Evolutionary conservation across 2,797 vertebrate species (phyloP).

Genomic region (Menidia menidia): DNA sequence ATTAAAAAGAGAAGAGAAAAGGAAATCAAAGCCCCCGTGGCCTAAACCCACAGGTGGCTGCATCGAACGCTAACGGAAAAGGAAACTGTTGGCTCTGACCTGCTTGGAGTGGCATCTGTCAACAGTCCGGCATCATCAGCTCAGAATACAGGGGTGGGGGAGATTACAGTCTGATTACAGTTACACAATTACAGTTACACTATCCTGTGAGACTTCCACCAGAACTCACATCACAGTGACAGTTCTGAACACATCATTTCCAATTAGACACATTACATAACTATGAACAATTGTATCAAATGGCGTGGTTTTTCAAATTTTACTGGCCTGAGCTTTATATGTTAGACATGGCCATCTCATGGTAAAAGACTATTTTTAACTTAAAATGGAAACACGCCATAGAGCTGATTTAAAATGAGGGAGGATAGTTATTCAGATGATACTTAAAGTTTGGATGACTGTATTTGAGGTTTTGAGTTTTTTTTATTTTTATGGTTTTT

Average conservation of each 20-base stretch:
- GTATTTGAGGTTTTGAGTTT: no score
- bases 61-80: constrained; percentile 23
- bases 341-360: not conserved
- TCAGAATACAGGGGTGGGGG: not conserved
- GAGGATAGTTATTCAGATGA: no score
- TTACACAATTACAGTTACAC: no score
- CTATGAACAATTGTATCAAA: not conserved
- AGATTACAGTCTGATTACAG: no score
- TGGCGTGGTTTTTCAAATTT: not conserved
- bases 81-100: constrained; percentile 21
- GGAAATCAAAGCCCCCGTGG: constrained; percentile 17
- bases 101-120: constrained; percentile 14
- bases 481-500: no score
- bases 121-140: constrained; percentile 11
- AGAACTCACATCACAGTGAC: not conserved
- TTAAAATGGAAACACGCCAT: not conserved
- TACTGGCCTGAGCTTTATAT: not conserved
- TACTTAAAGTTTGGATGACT: no score
- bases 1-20: constrained; percentile 4
- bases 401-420: not conserved
- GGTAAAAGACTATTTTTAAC: not conserved
- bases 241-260: not conserved
- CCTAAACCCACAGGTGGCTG: constrained; percentile 26
- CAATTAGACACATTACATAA: not conserved
- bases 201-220: not conserved